phyloP scores from a whole-genome alignment of 2,113 vertebrate genomes.

The Cynopterus brachyotis region DNA sequence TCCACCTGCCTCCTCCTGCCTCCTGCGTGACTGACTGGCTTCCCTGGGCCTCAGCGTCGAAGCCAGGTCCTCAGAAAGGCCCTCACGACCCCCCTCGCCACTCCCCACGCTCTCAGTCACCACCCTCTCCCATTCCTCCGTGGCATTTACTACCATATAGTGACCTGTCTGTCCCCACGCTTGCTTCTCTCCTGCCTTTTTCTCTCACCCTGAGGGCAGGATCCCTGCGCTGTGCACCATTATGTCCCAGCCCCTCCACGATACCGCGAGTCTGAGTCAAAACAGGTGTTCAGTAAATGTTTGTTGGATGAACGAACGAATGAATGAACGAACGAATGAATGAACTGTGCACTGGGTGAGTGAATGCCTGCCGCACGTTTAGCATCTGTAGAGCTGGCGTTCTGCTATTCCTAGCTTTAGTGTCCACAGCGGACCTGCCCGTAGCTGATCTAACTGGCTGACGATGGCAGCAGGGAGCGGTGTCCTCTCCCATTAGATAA shows the following conservation, averaged over 20 bases:
- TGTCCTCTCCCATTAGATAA: not conserved
- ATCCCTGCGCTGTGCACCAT: not conserved
- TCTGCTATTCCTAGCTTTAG: not conserved
- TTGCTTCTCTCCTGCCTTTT: not conserved
- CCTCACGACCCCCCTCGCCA: not conserved
- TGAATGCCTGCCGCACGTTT: not conserved
- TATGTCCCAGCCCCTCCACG: not conserved
- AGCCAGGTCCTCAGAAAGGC: not conserved
- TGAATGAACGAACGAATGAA: not conserved
- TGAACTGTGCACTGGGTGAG: not conserved
- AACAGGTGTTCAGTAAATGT: not conserved
- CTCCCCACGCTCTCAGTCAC: not conserved
- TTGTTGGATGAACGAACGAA: not conserved
- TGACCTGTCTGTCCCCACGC: not conserved
- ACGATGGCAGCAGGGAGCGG: not conserved
- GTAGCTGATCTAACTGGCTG: not conserved
- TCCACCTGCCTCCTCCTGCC: not conserved
- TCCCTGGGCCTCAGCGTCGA: not conserved
- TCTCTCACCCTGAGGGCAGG: not conserved
- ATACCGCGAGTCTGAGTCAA: not conserved
- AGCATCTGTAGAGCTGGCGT: not conserved
- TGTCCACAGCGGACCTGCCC: not conserved
- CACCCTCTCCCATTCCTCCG: not conserved
- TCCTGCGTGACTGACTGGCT: not conserved
- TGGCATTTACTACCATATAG: not conserved